Base-by-base conservation (phyloP, 2,113 vertebrate genomes). In the Desmodus rotundus region DNA sequence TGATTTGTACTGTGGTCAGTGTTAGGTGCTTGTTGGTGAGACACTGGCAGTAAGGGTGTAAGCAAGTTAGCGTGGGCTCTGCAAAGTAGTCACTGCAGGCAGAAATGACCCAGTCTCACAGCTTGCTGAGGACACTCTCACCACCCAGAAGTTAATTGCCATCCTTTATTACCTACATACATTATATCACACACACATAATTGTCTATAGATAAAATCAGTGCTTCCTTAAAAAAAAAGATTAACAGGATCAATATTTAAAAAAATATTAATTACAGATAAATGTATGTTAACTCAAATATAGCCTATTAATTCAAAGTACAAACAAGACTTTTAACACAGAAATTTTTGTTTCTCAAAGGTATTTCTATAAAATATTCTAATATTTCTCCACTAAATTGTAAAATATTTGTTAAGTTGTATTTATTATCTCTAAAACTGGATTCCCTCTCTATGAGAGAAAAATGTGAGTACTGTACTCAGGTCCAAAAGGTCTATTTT, bases 401-500 rank as follows among this genome's bases (percentile, higher is more conserved):
- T 68, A 96, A 88, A 87, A 68, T 47, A 87, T 80, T 84, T 93
- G 24, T 82, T 97, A 96, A 97, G 92, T 91, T 97, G 93, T 89
- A 97, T 93, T 76, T 96, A 91, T 96, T 97, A 80, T 97, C 91
- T 94, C 70, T 84, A 93, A 97, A 97, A 95, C 91, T 96, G 86
- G 93, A 96, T 76, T 76, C 94, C 26, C 96, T 98, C 97, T 98
- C 98, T 98, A 97, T 96, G 97, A 97, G 96, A 95, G 98, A 97
- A 99, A 98, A 99, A 99, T 98, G 99, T 99, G 98, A 98, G 99
- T 99, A 99, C 98, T 99, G 98, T 99, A 99, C 99, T 99, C 98
- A 98, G 98, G 97, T 98, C 98, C 98, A 89, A 95, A 97, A 96
- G 97, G 92, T 98, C 99, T 99, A 99, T 99, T 99, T 99, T 99